Base-by-base conservation (phyloP, 2,888 invertebrate genomes). In the Melinopterus prodromus region DNA sequence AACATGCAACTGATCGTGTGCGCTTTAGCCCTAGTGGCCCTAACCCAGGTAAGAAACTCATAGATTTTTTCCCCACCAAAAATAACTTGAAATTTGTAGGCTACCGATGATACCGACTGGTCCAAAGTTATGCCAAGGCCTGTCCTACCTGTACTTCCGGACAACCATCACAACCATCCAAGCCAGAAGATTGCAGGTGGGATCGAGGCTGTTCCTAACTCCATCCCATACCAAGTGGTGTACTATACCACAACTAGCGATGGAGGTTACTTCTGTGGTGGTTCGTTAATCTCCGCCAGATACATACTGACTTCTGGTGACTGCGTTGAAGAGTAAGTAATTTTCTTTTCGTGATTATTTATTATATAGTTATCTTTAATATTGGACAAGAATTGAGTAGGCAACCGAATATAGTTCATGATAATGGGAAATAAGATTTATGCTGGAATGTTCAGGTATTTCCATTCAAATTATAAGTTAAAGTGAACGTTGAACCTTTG, bases 231-330 rank as follows among this genome's bases (percentile, higher is more conserved):
- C 76, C 79, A 79, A 70, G 78, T 36, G 35, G 78, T 38, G 69
- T 72, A 82, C n/a, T 77, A 82, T 15, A 26, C 26, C 26, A 53
- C 53, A 14, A 4, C 16, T 69, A 16, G 2, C 16, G 53, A 69
- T 4, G 36, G 16, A 16, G 16, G 7, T n/a, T 38, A 16, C 16
- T 69, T 37, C 78, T 90, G 91, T 83, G 90, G 88, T 6, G 90
- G 88, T 5, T 83, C 88, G 4, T 84, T 90, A 15, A 89, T 90
- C 75, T 90, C 85, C 79, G 84, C 87, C 78, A 77, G 83, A 16
- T 89, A 88, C 81, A 86, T 90, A n/a, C 26, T 90, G 38, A 90
- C 90, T 3, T 90, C 90, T 1, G 90, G 90, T 6, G 90, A 90
- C 82, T 90, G 90, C 79, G 16, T 76, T 53, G 15, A 53, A 9